Conservation (phyloP, 2,797 vertebrate species). For the Sebastes hubbsi region DNA sequence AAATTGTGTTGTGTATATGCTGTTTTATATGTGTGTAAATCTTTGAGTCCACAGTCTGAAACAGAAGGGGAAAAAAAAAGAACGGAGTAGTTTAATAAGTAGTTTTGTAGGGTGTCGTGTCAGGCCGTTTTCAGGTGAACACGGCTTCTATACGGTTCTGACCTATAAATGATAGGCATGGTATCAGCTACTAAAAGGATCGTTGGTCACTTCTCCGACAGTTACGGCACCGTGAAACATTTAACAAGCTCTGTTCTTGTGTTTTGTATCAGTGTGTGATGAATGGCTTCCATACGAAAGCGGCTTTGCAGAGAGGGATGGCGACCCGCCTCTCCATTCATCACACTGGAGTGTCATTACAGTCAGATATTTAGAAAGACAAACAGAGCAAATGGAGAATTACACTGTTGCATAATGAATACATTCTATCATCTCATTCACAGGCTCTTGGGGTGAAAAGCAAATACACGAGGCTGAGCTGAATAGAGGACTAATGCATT, state of each 20-base stretch:
- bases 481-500: constrained; percentile 71
- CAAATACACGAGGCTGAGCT: constrained; percentile 66
- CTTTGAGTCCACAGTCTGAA: constrained; percentile 63
- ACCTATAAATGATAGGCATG: constrained; percentile 56
- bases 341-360: constrained; percentile 69
- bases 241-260: constrained; percentile 62
- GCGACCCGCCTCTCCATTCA: constrained; percentile 62
- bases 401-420: constrained; percentile 68
- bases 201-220: constrained; percentile 58
- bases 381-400: constrained; percentile 69
- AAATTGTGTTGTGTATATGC: constrained; percentile 28
- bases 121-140: constrained; percentile 38
- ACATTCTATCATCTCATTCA: constrained; percentile 66
- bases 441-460: constrained; percentile 63
- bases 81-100: constrained; percentile 36
- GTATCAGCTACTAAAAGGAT: constrained; percentile 48
- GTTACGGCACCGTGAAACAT: constrained; percentile 61
- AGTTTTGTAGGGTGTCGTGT: constrained; percentile 28
- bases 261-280: constrained; percentile 64
- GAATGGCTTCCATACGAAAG: constrained; percentile 59
- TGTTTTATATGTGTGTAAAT: constrained; percentile 48
- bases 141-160: background rate
- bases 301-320: constrained; percentile 39
- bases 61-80: constrained; percentile 47
- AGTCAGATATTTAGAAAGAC: constrained; percentile 74